A percentile compares a stretch with the other conserved stretches of the same genome.
These are phyloP conservation scores for Amaurobius ferox DNA, from an alignment of 2,888 invertebrate species.

Conservation along the genomic window DNA sequence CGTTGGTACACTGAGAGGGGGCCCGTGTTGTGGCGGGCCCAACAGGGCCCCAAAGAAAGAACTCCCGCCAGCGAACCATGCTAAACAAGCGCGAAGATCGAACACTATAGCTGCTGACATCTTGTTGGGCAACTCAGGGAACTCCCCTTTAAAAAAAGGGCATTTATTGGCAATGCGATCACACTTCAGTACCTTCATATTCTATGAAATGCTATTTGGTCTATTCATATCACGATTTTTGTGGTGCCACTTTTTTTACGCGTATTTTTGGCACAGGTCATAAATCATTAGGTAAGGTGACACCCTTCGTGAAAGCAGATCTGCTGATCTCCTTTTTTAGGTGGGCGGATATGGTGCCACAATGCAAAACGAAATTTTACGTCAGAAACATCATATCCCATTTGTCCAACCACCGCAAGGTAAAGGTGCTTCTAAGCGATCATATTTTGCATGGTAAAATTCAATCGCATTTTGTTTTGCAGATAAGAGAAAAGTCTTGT, in stretches of 20 bases:
- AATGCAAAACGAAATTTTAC: neutral
- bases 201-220: conserved; percentile 28
- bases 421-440: too few species aligned
- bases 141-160: conserved; percentile 36
- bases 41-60: conserved; percentile 57
- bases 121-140: conserved; percentile 71
- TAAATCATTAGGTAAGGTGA: conserved; percentile 60
- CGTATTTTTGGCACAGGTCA: conserved; percentile 41
- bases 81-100: conserved; percentile 64
- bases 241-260: conserved; percentile 25
- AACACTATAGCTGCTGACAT: conserved; percentile 65
- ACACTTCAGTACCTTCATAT: conserved; percentile 42
- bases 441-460: too few species aligned
- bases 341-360: neutral
- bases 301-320: conserved; percentile 35
- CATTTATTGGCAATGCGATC: conserved; percentile 63
- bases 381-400: neutral
- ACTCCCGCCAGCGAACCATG: conserved; percentile 63
- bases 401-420: neutral
- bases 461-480: too few species aligned
- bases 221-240: conserved; percentile 61
- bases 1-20: conserved; percentile 46
- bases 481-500: too few species aligned
- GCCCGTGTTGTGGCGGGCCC: conserved; percentile 62
- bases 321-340: neutral